A percentile compares a stretch with the other conserved stretches of the same genome.
Evolutionary conservation across 2,113 vertebrate species (phyloP).

Genomic region (rabbit (Oryctolagus cuniculus)): mOryCun1.1 NC_091453.1:90770501-90771000

Average conservation of each 20-base stretch:
- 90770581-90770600: neutral
- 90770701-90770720: neutral
- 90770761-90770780: neutral
- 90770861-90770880: neutral
- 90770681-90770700: neutral
- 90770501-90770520: neutral
- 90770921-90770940: neutral
- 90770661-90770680: neutral
- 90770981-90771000: slow-evolving; percentile 21
- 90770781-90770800: neutral
- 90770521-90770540: neutral
- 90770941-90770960: neutral
- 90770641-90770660: neutral
- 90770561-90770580: neutral
- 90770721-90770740: neutral
- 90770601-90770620: neutral
- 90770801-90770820: neutral
- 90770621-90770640: neutral
- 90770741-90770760: neutral
- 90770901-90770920: neutral
- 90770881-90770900: neutral
- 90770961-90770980: neutral
- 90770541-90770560: neutral
- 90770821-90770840: slow-evolving; percentile 12
- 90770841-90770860: neutral